Evolutionary conservation across 1,140 invertebrate species (phyloP).

Genomic region (Drosophila pachea): DNA sequence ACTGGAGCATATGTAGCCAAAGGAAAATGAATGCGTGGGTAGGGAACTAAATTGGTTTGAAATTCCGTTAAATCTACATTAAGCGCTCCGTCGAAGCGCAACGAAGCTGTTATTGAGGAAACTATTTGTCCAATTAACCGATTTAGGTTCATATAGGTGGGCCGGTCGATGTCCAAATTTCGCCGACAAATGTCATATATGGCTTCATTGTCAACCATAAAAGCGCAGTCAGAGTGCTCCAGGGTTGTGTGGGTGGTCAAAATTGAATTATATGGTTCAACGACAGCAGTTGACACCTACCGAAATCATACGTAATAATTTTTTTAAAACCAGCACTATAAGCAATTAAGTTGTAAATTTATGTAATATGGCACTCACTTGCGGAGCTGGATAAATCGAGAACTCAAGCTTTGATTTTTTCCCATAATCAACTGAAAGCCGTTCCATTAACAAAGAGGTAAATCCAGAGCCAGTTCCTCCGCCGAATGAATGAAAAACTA

Average conservation of each 20-base stretch:
- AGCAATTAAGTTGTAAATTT: no score
- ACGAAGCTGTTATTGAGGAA: constrained; percentile 91
- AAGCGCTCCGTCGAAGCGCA: constrained; percentile 92
- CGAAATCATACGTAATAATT: not conserved
- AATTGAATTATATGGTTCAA: constrained; percentile 92
- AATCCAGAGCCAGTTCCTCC: constrained; percentile 93
- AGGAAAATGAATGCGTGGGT: constrained; percentile 90
- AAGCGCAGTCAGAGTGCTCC: constrained; percentile 90
- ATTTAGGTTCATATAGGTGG: constrained; percentile 89
- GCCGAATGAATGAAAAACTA: constrained; percentile 92
- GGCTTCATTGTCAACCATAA: constrained; percentile 93
- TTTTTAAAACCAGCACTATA: not conserved
- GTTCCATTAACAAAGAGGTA: constrained; percentile 89
- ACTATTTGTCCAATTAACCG: constrained; percentile 90
- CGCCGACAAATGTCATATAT: constrained; percentile 94
- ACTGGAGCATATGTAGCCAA: constrained; percentile 89
- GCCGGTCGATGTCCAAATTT: constrained; percentile 91
- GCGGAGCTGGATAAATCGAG: constrained; percentile 91
- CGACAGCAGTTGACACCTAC: constrained; percentile 88
- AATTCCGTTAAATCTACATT: constrained; percentile 95
- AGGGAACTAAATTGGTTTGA: constrained; percentile 91
- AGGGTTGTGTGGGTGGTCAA: constrained; percentile 89
- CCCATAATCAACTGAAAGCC: constrained; percentile 88
- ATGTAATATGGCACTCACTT: constrained; percentile 80
- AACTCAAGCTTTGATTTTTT: constrained; percentile 92